Evolutionary conservation across 1,140 invertebrate species (phyloP).

Genomic region (Musca domestica): DNA sequence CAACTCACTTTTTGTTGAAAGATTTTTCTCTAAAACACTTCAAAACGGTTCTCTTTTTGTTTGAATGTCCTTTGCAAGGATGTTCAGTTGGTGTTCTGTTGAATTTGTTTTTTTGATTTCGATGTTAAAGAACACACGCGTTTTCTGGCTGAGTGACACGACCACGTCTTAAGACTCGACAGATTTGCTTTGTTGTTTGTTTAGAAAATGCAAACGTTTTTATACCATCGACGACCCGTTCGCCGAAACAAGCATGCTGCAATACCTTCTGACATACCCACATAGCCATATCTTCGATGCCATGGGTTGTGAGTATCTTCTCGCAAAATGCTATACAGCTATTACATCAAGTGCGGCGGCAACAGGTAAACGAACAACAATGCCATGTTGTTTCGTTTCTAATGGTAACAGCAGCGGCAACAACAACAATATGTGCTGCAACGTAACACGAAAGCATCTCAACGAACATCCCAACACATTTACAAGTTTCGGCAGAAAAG

Average conservation of each 20-base stretch:
- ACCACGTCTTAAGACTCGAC: slow-evolving; percentile 43
- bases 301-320: neutral
- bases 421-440: too few species aligned
- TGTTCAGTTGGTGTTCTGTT: neutral
- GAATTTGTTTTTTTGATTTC: neutral
- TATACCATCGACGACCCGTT: slow-evolving; percentile 35
- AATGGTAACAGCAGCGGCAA: too few species aligned
- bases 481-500: too few species aligned
- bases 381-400: too few species aligned
- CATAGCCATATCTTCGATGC: too few species aligned
- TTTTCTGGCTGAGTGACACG: slow-evolving; percentile 29
- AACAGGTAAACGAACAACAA: too few species aligned
- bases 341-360: too few species aligned
- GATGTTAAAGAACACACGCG: slow-evolving; percentile 23
- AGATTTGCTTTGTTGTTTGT: slow-evolving; percentile 47
- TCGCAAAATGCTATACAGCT: neutral
- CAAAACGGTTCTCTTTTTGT: neutral
- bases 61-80: neutral
- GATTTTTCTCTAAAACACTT: neutral
- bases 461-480: too few species aligned
- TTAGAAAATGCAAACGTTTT: slow-evolving; percentile 47
- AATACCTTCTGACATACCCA: too few species aligned
- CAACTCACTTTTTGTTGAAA: slow-evolving; percentile 3
- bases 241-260: neutral
- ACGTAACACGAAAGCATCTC: too few species aligned